A percentile compares a stretch with the other conserved stretches of the same genome.
These are phyloP conservation scores for Metridium senile DNA, from an alignment of 92 coral and sea anemone species.

Conservation along the genomic window DNA sequence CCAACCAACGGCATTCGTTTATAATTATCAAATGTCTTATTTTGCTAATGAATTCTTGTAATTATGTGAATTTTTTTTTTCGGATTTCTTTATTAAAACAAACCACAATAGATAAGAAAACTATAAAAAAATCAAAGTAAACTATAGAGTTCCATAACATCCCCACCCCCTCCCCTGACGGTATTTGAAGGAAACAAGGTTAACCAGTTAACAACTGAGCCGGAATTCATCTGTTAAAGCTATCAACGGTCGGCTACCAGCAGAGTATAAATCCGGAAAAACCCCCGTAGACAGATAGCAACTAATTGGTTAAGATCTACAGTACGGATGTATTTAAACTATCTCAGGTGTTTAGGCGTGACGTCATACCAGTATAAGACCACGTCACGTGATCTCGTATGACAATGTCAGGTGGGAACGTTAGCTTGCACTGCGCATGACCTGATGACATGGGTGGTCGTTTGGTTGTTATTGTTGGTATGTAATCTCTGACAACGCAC, in stretches of 20 bases:
- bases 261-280: not conserved
- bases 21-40: too few relatives aligned
- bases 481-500: too few relatives aligned
- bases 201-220: too few relatives aligned
- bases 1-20: too few relatives aligned
- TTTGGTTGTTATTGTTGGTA: too few relatives aligned
- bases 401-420: not conserved
- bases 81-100: too few relatives aligned
- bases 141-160: too few relatives aligned
- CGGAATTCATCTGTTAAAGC: not conserved
- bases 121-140: too few relatives aligned
- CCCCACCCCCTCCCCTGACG: not conserved
- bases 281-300: not conserved
- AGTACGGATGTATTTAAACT: not conserved
- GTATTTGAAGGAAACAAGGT: not conserved
- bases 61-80: too few relatives aligned
- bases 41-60: too few relatives aligned
- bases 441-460: too few relatives aligned
- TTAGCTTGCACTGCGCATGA: not conserved
- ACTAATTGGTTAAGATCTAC: not conserved
- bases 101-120: too few relatives aligned
- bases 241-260: not conserved
- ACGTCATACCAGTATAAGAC: not conserved
- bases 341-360: not conserved
- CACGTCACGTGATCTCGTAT: not conserved